Percentiles rank a stretch among this genome's conserved stretches.
phyloP scores from a whole-genome alignment of 2,113 vertebrate species.

The Cariama cristata region DNA sequence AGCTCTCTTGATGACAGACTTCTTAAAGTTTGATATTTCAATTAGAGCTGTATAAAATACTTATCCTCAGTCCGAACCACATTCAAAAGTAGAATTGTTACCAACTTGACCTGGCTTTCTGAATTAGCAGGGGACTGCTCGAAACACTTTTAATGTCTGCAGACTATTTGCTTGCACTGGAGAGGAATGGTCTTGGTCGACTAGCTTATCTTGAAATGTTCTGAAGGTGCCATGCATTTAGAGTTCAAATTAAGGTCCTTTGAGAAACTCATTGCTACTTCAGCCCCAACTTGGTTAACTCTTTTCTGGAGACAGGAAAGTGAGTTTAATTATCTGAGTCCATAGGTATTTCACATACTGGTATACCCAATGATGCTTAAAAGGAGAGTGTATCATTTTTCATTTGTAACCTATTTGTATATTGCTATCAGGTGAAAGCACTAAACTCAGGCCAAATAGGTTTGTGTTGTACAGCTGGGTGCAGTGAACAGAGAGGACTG shows the following conservation, averaged over 20 bases:
- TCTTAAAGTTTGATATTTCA: not conserved
- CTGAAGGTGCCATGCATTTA: not conserved
- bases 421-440: not conserved
- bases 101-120: not conserved
- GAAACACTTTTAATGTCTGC: not conserved
- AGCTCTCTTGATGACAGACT: not conserved
- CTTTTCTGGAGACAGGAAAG: not conserved
- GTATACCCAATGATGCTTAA: not conserved
- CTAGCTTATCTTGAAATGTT: not conserved
- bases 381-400: not conserved
- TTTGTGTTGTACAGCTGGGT: not conserved
- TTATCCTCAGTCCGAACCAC: not conserved
- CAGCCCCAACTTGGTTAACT: not conserved
- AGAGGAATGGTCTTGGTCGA: not conserved
- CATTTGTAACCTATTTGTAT: not conserved
- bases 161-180: not conserved
- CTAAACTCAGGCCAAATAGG: not conserved
- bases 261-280: not conserved
- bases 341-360: not conserved
- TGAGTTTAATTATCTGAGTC: not conserved
- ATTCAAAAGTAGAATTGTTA: not conserved
- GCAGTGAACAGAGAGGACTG: not conserved
- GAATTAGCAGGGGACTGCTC: not conserved
- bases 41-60: not conserved
- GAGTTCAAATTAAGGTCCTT: constrained; percentile 38